Percentiles rank a stretch among this genome's conserved stretches.
Evolutionary conservation across 2,113 vertebrate species (phyloP).

Genomic region (Myocastor coypus): DNA sequence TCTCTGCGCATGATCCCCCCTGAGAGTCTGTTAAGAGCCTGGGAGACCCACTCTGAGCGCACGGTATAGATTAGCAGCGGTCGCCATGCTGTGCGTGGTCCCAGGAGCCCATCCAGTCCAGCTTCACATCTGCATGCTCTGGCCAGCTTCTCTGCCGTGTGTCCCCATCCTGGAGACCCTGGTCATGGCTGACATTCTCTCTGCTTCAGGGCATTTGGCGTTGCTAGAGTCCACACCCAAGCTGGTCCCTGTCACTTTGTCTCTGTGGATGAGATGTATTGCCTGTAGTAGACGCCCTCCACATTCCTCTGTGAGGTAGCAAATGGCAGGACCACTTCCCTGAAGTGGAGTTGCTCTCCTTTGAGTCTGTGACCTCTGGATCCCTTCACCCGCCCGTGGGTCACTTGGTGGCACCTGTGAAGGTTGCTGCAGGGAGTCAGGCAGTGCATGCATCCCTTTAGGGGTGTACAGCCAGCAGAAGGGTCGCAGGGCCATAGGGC

Average conservation of each 20-base stretch:
- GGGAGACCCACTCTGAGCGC: not conserved
- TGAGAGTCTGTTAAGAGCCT: no score
- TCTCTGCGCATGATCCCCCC: no score
- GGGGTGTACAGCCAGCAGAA: not conserved
- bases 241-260: no score
- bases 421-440: not conserved
- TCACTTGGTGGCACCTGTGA: no score
- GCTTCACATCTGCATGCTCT: not conserved
- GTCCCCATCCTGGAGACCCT: not conserved
- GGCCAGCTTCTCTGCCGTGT: not conserved
- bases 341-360: not conserved
- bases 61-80: not conserved
- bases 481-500: not conserved
- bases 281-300: not conserved
- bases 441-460: not conserved
- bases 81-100: not conserved
- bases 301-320: not conserved
- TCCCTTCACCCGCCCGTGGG: not conserved
- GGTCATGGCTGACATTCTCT: not conserved
- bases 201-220: not conserved
- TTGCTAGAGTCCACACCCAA: not conserved
- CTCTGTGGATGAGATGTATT: not conserved
- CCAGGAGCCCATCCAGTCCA: no score
- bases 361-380: not conserved
- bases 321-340: not conserved